Evolutionary conservation across 2,113 vertebrate genomes (phyloP).

Genomic region (Larimichthys polyactis): DNA sequence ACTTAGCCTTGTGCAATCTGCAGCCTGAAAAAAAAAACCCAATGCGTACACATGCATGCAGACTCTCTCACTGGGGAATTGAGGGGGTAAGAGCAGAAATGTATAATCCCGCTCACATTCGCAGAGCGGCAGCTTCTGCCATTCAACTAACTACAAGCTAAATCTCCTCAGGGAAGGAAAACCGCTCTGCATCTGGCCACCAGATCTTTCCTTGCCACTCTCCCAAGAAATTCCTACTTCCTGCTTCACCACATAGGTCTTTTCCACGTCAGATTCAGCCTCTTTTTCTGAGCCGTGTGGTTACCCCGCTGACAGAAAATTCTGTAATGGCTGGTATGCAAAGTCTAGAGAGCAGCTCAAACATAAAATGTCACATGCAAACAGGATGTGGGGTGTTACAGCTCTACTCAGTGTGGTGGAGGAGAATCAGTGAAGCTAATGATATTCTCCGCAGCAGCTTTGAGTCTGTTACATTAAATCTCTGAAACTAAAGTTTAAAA

Average conservation of each 20-base stretch:
- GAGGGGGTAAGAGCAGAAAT: constrained; percentile 57
- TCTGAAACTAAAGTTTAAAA: constrained; percentile 29
- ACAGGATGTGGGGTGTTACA: constrained; percentile 63
- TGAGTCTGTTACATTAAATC: constrained; percentile 16
- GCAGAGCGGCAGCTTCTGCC: constrained; percentile 65
- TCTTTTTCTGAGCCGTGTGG: constrained; percentile 56
- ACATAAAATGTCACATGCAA: constrained; percentile 69
- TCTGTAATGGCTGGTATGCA: constrained; percentile 75
- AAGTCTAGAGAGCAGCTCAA: constrained; percentile 56
- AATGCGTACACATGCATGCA: constrained; percentile 32
- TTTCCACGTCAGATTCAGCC: constrained; percentile 64
- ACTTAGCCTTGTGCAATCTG: constrained; percentile 15
- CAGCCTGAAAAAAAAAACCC: constrained; percentile 26
- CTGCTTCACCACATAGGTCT: constrained; percentile 69
- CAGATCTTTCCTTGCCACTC: constrained; percentile 78
- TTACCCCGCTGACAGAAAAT: constrained; percentile 71
- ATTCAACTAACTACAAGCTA: constrained; percentile 68
- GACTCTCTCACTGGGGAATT: constrained; percentile 54
- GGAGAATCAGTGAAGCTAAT: constrained; percentile 29
- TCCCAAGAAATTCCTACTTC: constrained; percentile 76
- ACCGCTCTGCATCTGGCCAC: constrained; percentile 81
- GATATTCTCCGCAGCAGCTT: constrained; percentile 14
- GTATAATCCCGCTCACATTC: constrained; percentile 66
- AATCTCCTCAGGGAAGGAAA: constrained; percentile 75
- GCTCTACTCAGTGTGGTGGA: constrained; percentile 33